Evolutionary conservation across 2,113 vertebrate species (phyloP), one percentile per base, ranked within the genome.

Genomic region (Poecilia latipinna): DNA sequence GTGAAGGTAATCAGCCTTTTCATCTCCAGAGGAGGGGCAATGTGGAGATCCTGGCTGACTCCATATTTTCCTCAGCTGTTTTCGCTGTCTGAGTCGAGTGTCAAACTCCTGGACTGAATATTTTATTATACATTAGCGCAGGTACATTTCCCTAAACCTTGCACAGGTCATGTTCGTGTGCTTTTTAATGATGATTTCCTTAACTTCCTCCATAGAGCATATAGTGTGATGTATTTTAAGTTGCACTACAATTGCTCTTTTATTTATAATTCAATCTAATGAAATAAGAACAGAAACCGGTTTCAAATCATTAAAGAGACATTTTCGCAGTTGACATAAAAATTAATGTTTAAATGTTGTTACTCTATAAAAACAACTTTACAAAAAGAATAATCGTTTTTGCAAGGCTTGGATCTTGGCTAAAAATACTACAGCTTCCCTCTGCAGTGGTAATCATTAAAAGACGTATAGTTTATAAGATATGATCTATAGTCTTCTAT

Each of bases 1-100:
- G 90, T 89, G 88, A 86, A 93, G 91, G 92, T 93, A 94, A 94
- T 94, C 94, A 93, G 90, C 87, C 91, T 90, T 90, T 93, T 91
- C 91, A 93, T 94, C 91, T 94, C 89, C 77, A 89, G 91, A 92
- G 93, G 83, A 93, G 86, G 91, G 87, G 82, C 87, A 69, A 78
- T 54, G 82, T 78, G 22, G 74, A 86, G 60, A 86, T 91, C 80
- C 80, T 84, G 78, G 82, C 79, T 88, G 85, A 89, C 85, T 91
- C 87, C 82, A 79, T 87, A 72, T 90, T 90, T 90, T 79, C 80
- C 89, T 82, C 86, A 63, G 67, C 54, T 68, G 24, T 78, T 75
- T 51, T 2, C 65, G 51, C 22, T 24, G 68, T 72, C 78, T 33
- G 75, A 79, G 39, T 29, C 28, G 75, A 81, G 44, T 61, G 3